phyloP scores from a whole-genome alignment of 2,113 vertebrate genomes.

The Strix aluco region DNA sequence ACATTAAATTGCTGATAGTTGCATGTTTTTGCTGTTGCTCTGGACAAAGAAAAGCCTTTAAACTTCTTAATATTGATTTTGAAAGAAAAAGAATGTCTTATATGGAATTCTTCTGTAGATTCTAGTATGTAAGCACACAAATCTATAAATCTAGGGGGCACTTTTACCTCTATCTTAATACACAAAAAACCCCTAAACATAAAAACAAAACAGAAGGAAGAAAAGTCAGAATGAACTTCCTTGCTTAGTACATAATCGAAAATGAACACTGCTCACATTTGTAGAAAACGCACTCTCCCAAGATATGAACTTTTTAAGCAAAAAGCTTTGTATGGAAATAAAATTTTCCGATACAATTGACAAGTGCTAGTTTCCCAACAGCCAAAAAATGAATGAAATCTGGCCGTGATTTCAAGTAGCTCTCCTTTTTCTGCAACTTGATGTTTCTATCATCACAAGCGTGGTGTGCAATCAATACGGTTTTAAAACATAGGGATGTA shows the following conservation, averaged over 20 bases:
- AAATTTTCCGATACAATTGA: not conserved
- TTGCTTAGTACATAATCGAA: not conserved
- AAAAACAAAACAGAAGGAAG: not conserved
- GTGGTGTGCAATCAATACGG: rapidly evolving
- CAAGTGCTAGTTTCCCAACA: not conserved
- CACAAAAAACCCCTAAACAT: not conserved
- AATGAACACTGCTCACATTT: not conserved
- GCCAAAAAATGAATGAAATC: not conserved
- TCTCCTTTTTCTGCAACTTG: not conserved
- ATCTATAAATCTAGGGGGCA: not conserved
- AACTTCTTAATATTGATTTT: not conserved
- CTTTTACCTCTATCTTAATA: not conserved
- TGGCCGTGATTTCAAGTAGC: not conserved
- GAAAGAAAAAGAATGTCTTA: not conserved
- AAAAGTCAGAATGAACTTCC: not conserved
- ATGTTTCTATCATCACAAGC: not conserved
- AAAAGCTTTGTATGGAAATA: not conserved
- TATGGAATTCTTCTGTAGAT: not conserved
- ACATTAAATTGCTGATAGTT: not conserved
- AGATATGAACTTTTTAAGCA: not conserved
- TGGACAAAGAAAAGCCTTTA: not conserved
- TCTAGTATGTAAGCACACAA: not conserved
- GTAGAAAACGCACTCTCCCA: not conserved
- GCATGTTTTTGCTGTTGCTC: not conserved
- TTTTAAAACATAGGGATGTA: not conserved